phyloP scores from a whole-genome alignment of 2,113 vertebrate genomes.

The Pelecanoides urinatrix region DNA sequence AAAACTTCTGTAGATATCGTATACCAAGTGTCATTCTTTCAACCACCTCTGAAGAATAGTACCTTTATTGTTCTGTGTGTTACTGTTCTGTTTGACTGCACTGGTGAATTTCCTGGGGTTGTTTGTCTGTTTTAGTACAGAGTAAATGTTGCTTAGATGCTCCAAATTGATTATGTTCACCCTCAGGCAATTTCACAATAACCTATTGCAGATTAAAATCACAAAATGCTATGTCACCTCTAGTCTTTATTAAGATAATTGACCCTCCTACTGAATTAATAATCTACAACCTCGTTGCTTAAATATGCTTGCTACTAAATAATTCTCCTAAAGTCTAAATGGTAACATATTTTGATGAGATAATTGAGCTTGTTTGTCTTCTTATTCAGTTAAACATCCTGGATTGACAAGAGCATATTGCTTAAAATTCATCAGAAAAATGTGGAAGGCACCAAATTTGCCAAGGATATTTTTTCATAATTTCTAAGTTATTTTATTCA shows the following conservation, averaged over 20 bases:
- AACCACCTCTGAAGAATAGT: neutral
- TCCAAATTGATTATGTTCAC: conserved; percentile 41
- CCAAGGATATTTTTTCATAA: neutral
- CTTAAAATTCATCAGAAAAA: neutral
- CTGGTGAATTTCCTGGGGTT: neutral
- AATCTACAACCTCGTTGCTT: conserved; percentile 18
- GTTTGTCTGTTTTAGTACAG: conserved; percentile 39
- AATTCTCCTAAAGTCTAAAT: neutral
- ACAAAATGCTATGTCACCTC: conserved; percentile 32
- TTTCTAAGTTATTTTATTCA: neutral
- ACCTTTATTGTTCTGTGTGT: neutral
- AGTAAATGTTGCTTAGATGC: conserved; percentile 42
- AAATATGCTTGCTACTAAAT: neutral
- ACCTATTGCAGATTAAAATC: conserved; percentile 44
- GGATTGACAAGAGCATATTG: neutral
- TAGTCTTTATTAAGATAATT: conserved; percentile 37
- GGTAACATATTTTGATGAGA: neutral
- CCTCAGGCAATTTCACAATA: conserved; percentile 24
- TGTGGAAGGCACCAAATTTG: neutral
- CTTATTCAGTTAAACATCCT: neutral
- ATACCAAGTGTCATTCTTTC: neutral
- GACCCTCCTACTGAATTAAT: conserved; percentile 44
- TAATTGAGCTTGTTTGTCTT: neutral
- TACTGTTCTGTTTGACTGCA: neutral
- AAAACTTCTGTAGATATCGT: neutral